A percentile compares a stretch with the other conserved stretches of the same genome.
These are phyloP conservation scores for Volucella zonaria DNA, from an alignment of 2,888 invertebrate genomes.

Conservation along the genomic window DNA sequence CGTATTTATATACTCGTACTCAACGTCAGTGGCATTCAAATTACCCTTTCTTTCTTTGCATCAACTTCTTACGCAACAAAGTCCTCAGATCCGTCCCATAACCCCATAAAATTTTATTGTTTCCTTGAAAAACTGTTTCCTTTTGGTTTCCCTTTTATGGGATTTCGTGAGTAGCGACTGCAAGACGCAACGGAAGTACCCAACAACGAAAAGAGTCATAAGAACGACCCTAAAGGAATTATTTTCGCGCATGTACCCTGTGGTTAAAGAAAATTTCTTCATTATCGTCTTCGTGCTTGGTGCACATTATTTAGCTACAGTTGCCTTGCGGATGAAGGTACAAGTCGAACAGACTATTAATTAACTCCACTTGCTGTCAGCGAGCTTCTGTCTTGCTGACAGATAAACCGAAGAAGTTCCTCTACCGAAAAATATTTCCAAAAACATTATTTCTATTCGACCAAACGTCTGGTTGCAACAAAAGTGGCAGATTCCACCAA, in stretches of 20 bases:
- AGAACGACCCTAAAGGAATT: too few relatives aligned
- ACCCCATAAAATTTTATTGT: too few relatives aligned
- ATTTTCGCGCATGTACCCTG: background rate
- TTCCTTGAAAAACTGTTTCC: too few relatives aligned
- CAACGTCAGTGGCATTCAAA: too few relatives aligned
- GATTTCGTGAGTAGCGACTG: too few relatives aligned
- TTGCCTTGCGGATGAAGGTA: slow-evolving; percentile 37
- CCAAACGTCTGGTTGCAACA: slow-evolving; percentile 9
- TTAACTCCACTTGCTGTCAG: slow-evolving; percentile 12
- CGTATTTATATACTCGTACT: too few relatives aligned
- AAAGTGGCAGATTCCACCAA: slow-evolving; percentile 18
- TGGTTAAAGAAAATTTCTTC: slow-evolving; percentile 32
- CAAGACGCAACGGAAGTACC: too few relatives aligned
- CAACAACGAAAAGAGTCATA: too few relatives aligned
- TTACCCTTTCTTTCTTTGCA: too few relatives aligned
- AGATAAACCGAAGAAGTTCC: slow-evolving; percentile 5
- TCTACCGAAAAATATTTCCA: slow-evolving; percentile 21
- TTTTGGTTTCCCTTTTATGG: too few relatives aligned
- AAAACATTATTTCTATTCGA: slow-evolving; percentile 22
- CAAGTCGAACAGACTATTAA: slow-evolving; percentile 13
- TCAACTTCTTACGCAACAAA: too few relatives aligned
- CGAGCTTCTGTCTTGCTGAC: slow-evolving; percentile 12
- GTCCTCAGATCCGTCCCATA: too few relatives aligned
- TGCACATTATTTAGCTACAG: slow-evolving; percentile 14
- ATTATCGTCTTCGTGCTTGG: slow-evolving; percentile 31